phyloP scores from a whole-genome alignment of 1,140 invertebrate species.

The Meloidogyne floridensis region DNA sequence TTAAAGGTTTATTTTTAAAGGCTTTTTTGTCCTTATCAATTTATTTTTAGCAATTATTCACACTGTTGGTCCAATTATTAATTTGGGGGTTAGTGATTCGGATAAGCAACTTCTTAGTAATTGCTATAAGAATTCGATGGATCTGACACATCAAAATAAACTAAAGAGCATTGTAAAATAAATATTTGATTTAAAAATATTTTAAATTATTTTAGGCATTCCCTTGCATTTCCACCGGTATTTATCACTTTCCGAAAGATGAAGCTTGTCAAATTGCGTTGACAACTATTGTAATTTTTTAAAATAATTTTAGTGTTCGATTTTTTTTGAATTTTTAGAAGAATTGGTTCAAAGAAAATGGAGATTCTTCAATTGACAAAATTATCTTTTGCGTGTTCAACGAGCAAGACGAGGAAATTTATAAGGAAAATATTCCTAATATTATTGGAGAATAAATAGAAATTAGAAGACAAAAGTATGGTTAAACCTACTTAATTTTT shows the following conservation, averaged over 20 bases:
- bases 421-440: conserved; percentile 24
- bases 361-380: conserved; percentile 22
- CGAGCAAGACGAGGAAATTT: conserved; percentile 34
- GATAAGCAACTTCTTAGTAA: conserved; percentile 10
- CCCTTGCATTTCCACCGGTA: conserved; percentile 46
- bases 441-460: conserved; percentile 11
- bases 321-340: conserved; percentile 1
- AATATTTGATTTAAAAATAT: neutral
- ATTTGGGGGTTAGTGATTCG: conserved; percentile 11
- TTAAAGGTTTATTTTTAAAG: conserved; percentile 33
- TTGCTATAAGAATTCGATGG: conserved; percentile 41
- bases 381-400: conserved; percentile 40
- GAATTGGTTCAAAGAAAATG: neutral
- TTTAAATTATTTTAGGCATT: conserved; percentile 32
- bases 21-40: neutral
- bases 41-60: conserved; percentile 37
- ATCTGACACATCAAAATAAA: conserved; percentile 35
- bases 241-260: conserved; percentile 38
- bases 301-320: neutral
- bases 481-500: too few relatives aligned
- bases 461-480: neutral
- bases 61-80: conserved; percentile 36
- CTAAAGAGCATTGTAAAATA: conserved; percentile 30
- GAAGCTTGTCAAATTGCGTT: conserved; percentile 40
- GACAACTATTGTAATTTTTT: conserved; percentile 15